Base-by-base conservation (phyloP, 2,797 vertebrate genomes). In the Sebastes glaucus region DNA sequence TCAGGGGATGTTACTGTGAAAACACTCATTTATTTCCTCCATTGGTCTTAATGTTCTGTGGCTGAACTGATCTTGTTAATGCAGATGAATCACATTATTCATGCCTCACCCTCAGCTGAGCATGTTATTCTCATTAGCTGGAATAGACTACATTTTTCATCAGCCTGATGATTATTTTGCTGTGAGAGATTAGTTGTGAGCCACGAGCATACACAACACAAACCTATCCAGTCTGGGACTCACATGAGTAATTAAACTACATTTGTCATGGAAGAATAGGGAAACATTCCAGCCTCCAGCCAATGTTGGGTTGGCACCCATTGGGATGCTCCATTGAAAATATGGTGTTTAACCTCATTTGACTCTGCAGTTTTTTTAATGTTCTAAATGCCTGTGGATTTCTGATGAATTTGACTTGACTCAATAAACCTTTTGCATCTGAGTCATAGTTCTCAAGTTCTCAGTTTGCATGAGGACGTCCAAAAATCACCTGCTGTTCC, bases 51-150 rank as follows among this genome's bases (percentile, higher is more conserved):
- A 87, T 89, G 82, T 83, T 81, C 72, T 82, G 30, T 74, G 74
- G 82, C 73, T 82, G 66, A 61, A 77, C 78, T 69, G 76, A 67
- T 89, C 78, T 80, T 78, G 33, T 83, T 91, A 88, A 86, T 79
- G 78, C 68, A 88, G 82, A 90, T 90, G 81, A 89, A 88, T 88
- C 82, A 78, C 86, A 92, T 93, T 88, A 92, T 83, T 91, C 86
- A 89, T 76, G 78, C 79, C 83, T 87, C 82, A 83, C 78, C 77
- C 87, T 92, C 86, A 71, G 66, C 78, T 83, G 86, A 89, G 89
- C 85, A 79, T 88, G 78, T 89, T 85, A 89, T 85, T 90, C 83
- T 86, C 88, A 91, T 92, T 92, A 89, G 82, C 71, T 63, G 67
- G 63, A 81, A 67, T 22, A 62, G 57, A 81, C 78, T 67, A 28